phyloP scores from a whole-genome alignment of 2,113 vertebrate genomes.

The Onychostruthus taczanowskii region DNA sequence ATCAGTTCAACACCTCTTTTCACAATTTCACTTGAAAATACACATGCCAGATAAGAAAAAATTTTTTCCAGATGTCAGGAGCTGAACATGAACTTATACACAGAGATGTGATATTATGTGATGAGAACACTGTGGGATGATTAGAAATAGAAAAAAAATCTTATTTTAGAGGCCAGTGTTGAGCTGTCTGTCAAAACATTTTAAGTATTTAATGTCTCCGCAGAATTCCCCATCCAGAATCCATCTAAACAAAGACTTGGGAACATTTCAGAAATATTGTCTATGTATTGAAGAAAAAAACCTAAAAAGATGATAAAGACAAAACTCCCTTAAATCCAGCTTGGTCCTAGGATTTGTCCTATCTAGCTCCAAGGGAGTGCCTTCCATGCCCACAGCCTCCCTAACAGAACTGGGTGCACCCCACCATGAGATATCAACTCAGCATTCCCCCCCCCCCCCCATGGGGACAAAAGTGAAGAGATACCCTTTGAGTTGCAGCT shows the following conservation, averaged over 20 bases:
- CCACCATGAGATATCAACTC: background rate
- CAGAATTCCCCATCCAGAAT: background rate
- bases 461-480: background rate
- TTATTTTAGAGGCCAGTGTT: background rate
- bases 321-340: background rate
- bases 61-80: slow-evolving; percentile 33
- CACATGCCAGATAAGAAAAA: background rate
- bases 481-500: background rate
- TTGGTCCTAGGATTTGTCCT: background rate
- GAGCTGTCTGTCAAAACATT: background rate
- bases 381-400: accelerated
- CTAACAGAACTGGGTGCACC: too few relatives aligned
- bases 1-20: slow-evolving; percentile 12
- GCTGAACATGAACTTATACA: background rate
- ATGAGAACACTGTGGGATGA: background rate
- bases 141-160: background rate
- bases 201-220: background rate
- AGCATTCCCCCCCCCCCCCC: background rate
- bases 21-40: background rate
- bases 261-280: background rate
- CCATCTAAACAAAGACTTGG: background rate
- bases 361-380: background rate
- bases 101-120: background rate
- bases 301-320: background rate
- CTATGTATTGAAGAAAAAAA: background rate